These are phyloP conservation scores for Phaedon cochleariae DNA, from an alignment of 2,888 invertebrate species.

Conservation along the genomic window DNA sequence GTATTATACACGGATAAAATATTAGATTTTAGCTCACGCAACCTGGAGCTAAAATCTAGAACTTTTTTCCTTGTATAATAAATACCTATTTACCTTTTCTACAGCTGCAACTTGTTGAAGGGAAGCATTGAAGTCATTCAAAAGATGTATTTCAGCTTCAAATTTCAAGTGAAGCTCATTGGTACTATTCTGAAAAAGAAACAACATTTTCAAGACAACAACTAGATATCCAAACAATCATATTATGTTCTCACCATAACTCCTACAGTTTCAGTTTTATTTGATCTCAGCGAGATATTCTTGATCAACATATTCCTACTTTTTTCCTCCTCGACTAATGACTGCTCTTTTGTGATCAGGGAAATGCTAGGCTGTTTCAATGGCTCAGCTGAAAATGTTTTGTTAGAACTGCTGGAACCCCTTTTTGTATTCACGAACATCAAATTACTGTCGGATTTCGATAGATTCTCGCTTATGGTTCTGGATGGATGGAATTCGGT, in stretches of 20 bases:
- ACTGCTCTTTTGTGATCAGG: conserved; percentile 15
- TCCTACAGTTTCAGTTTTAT: conserved; percentile 12
- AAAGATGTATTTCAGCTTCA: conserved; percentile 68
- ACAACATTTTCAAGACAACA: neutral
- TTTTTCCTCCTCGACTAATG: neutral
- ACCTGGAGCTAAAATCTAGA: too few species aligned
- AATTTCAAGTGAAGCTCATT: conserved; percentile 68
- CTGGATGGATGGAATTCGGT: conserved; percentile 16
- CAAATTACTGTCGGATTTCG: conserved; percentile 7
- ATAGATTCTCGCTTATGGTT: conserved; percentile 8
- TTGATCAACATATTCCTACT: conserved; percentile 19
- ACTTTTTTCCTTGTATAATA: too few species aligned
- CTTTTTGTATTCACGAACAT: conserved; percentile 20
- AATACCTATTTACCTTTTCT: conserved; percentile 60
- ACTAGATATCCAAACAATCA: neutral
- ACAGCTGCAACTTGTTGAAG: conserved; percentile 66
- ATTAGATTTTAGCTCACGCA: too few species aligned
- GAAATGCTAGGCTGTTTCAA: conserved; percentile 36
- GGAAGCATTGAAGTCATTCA: conserved; percentile 70
- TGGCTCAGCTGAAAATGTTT: conserved; percentile 22
- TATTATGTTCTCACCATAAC: conserved; percentile 33
- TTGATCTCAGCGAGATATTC: conserved; percentile 25
- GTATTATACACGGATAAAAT: too few species aligned
- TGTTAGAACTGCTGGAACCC: conserved; percentile 8
- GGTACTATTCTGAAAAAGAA: conserved; percentile 52